These are phyloP conservation scores for Drosophila oshimai DNA, from an alignment of 1,140 invertebrate species.

Conservation along the genomic window DNA sequence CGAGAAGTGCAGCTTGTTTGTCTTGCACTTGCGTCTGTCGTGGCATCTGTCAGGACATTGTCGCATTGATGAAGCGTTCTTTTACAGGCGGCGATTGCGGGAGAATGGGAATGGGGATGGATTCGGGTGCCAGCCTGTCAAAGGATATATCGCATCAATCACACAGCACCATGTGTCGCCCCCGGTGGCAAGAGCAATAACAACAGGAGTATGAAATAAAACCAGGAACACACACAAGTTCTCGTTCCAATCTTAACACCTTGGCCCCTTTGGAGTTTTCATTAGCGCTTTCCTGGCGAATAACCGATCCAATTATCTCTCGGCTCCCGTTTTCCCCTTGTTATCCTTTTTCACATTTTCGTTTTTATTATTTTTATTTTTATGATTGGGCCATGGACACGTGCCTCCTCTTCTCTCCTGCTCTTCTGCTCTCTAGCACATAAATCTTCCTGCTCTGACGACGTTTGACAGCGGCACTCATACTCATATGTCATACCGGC, in stretches of 20 bases:
- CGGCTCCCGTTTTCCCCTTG: background rate
- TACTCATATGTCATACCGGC: slow-evolving; percentile 49
- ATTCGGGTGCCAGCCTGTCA: slow-evolving; percentile 21
- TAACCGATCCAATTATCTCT: slow-evolving; percentile 27
- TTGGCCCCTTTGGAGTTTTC: slow-evolving; percentile 10
- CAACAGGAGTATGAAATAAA: background rate
- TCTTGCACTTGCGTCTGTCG: slow-evolving; percentile 51
- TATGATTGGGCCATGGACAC: slow-evolving; percentile 13
- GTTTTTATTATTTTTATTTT: slow-evolving; percentile 1
- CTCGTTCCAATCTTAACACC: slow-evolving; percentile 1
- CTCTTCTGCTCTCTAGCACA: too few relatives aligned
- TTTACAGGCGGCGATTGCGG: background rate
- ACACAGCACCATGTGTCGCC: slow-evolving; percentile 32
- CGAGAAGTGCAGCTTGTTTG: slow-evolving; percentile 56
- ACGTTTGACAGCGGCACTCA: slow-evolving; percentile 54
- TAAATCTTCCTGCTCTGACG: slow-evolving; percentile 45
- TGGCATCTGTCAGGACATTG: slow-evolving; percentile 40
- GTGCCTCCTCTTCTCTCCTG: too few relatives aligned
- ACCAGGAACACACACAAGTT: background rate
- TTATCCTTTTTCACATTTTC: background rate
- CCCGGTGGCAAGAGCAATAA: slow-evolving; percentile 14
- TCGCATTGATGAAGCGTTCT: slow-evolving; percentile 58
- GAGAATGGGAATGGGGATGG: background rate
- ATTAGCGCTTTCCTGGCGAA: slow-evolving; percentile 31
- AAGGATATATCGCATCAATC: slow-evolving; percentile 57